Evolutionary conservation across 2,888 invertebrate species (phyloP).

Genomic region (Pseudococcus jackbeardsleyi): DNA sequence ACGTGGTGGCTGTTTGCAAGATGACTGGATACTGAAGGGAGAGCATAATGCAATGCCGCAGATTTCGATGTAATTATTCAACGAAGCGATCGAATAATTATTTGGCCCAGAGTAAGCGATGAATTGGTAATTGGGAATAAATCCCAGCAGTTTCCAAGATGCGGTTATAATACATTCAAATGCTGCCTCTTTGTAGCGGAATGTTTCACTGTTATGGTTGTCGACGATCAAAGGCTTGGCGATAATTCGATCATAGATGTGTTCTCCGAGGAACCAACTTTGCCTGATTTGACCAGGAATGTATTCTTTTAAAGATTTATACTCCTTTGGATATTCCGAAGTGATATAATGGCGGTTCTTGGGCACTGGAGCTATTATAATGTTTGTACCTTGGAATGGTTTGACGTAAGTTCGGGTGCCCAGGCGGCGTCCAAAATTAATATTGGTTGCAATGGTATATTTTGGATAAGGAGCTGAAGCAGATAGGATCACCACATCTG

Average conservation of each 20-base stretch:
- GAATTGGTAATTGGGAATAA: conserved; percentile 37
- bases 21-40: not conserved
- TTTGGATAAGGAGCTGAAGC: not conserved
- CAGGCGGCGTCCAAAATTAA: not conserved
- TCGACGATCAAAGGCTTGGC: not conserved
- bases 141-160: not conserved
- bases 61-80: conserved; percentile 68
- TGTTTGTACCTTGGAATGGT: not conserved
- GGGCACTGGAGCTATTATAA: conserved; percentile 1
- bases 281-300: not conserved
- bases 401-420: not conserved
- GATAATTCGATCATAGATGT: conserved; percentile 39
- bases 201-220: not conserved
- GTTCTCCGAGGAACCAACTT: conserved; percentile 63
- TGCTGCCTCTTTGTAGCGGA: not conserved
- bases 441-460: not conserved
- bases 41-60: conserved; percentile 69
- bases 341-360: not conserved
- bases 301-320: not conserved
- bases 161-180: conserved; percentile 34
- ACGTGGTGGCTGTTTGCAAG: conserved; percentile 67
- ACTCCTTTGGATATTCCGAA: not conserved
- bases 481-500: not conserved
- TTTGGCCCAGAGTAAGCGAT: conserved; percentile 47
- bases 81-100: conserved; percentile 29